Conservation (phyloP, 2,888 invertebrate species). For the Sarcophaga rosellei region DNA sequence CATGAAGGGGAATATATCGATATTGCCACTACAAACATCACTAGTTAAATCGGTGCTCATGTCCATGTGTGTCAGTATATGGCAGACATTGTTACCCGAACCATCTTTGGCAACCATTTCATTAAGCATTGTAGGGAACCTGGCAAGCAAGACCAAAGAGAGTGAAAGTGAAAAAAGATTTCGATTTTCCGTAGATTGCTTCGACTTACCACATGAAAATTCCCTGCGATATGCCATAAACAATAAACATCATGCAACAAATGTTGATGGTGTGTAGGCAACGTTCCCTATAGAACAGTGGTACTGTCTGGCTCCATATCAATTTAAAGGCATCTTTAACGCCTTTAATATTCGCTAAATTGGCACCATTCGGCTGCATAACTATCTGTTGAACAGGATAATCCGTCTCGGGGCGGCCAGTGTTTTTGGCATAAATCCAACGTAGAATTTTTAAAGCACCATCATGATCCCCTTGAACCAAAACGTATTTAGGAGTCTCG, state of each 20-base stretch:
- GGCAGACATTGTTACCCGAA: slow-evolving; percentile 77
- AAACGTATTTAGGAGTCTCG: slow-evolving; percentile 90
- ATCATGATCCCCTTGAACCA: slow-evolving; percentile 84
- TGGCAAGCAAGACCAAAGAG: slow-evolving; percentile 31
- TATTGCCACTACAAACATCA: slow-evolving; percentile 82
- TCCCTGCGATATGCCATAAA: slow-evolving; percentile 78
- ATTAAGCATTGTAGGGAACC: slow-evolving; percentile 79
- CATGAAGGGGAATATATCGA: slow-evolving; percentile 85
- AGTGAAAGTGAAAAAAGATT: neutral
- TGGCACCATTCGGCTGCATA: slow-evolving; percentile 74
- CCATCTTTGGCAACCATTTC: slow-evolving; percentile 76
- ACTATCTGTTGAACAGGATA: slow-evolving; percentile 82
- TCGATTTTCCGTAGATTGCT: neutral
- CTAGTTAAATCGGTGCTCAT: neutral
- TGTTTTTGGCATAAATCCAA: slow-evolving; percentile 84
- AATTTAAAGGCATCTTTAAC: slow-evolving; percentile 75
- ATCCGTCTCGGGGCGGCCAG: slow-evolving; percentile 79
- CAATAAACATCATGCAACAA: slow-evolving; percentile 74
- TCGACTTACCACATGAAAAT: slow-evolving; percentile 78
- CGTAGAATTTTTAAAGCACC: slow-evolving; percentile 84
- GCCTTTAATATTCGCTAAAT: slow-evolving; percentile 74
- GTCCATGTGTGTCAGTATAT: slow-evolving; percentile 69
- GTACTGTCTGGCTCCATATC: slow-evolving; percentile 78
- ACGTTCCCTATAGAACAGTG: slow-evolving; percentile 75
- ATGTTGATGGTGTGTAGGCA: slow-evolving; percentile 77